A percentile compares a stretch with the other conserved stretches of the same genome.
phyloP scores from a whole-genome alignment of 37 sponge, comb jelly and placozoan species.

The Crambe crambe region DNA sequence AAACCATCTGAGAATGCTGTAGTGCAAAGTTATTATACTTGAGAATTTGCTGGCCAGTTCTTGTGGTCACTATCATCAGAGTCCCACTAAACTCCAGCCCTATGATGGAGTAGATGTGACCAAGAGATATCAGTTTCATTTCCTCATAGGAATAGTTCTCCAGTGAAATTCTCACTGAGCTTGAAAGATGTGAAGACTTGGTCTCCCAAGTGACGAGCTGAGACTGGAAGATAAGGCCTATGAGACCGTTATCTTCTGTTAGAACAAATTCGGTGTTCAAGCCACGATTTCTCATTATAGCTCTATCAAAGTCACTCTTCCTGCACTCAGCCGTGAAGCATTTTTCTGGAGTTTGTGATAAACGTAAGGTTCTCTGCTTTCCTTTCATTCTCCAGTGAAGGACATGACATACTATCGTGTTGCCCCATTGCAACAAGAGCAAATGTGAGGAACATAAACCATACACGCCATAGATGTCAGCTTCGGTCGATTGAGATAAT shows the following conservation, averaged over 20 bases:
- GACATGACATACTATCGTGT: slow-evolving; percentile 12
- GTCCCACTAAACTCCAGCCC: slow-evolving; percentile 30
- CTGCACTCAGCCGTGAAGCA: background rate
- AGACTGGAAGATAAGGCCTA: slow-evolving; percentile 30
- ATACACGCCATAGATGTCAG: background rate
- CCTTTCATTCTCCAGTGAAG: background rate
- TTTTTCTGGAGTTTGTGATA: background rate
- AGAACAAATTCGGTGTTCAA: slow-evolving; percentile 30
- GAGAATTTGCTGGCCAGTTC: slow-evolving; percentile 33
- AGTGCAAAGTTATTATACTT: slow-evolving; percentile 28
- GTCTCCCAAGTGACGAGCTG: slow-evolving; percentile 29
- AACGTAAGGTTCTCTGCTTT: background rate
- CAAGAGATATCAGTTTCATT: slow-evolving; percentile 39
- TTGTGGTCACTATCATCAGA: slow-evolving; percentile 23
- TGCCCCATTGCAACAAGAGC: slow-evolving; percentile 31
- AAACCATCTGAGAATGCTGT: slow-evolving; percentile 14
- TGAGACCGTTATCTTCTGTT: slow-evolving; percentile 16
- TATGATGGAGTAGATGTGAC: slow-evolving; percentile 41
- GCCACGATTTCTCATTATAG: background rate
- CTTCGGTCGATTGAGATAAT: background rate
- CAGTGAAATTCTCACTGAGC: slow-evolving; percentile 4
- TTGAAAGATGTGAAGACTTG: background rate
- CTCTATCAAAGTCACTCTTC: background rate
- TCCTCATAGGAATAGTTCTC: slow-evolving; percentile 16
- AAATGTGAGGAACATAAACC: slow-evolving; percentile 23